Conservation (phyloP, 2,797 vertebrate genomes). For the Phataginus tricuspis region DNA sequence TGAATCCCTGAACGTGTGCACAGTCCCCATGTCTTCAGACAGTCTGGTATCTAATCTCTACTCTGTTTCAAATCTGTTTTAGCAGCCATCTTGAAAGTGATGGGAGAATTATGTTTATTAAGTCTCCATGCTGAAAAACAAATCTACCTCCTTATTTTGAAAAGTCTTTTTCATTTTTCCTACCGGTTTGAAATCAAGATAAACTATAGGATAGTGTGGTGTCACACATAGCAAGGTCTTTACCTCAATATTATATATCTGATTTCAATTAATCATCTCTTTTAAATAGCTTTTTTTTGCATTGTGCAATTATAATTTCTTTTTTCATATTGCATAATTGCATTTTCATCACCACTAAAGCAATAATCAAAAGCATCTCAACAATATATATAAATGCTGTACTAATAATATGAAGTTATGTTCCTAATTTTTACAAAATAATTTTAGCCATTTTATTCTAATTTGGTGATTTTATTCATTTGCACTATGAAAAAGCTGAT, state of each 20-base stretch:
- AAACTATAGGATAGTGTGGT: background rate
- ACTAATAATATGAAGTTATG: background rate
- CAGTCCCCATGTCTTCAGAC: background rate
- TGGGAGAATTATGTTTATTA: background rate
- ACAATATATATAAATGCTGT: background rate
- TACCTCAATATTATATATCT: background rate
- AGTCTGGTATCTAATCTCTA: background rate
- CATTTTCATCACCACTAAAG: background rate
- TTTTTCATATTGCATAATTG: background rate
- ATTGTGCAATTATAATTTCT: background rate
- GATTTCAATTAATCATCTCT: background rate
- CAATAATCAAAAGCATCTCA: background rate
- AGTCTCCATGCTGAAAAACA: background rate
- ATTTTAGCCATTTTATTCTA: background rate
- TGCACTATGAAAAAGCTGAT: background rate
- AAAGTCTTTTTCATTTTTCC: background rate
- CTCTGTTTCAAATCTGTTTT: background rate
- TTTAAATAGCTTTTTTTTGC: background rate
- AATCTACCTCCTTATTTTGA: background rate
- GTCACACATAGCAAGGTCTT: background rate
- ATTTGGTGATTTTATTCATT: conserved; percentile 14
- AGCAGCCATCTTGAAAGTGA: background rate
- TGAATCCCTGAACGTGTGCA: background rate
- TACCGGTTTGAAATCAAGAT: conserved; percentile 14
- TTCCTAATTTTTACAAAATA: background rate